phyloP scores from a whole-genome alignment of 2,888 invertebrate species.

The Gryllus longicercus region DNA sequence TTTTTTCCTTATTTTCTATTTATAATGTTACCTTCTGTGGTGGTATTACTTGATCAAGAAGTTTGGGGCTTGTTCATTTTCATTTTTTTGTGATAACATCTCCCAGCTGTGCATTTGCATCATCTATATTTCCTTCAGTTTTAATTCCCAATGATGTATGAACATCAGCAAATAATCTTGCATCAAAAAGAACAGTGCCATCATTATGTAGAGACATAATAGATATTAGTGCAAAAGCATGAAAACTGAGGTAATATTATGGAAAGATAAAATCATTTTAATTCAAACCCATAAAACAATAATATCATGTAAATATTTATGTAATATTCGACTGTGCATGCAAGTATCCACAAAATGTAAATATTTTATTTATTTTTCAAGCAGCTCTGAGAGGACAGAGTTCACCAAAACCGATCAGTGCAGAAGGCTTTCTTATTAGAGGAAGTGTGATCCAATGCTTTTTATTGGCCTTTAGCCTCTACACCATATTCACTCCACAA shows the following conservation, averaged over 20 bases:
- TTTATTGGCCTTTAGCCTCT: conserved; percentile 95
- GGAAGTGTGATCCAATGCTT: conserved; percentile 99
- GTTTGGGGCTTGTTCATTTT: no score
- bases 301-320: not conserved
- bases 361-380: conserved; percentile 69
- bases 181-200: conserved; percentile 65
- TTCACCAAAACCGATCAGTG: conserved; percentile 98
- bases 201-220: no score
- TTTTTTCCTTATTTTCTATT: conserved; percentile 37
- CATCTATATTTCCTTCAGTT: no score
- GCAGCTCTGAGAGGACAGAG: conserved; percentile 98
- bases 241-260: not conserved
- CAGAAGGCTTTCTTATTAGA: conserved; percentile 94
- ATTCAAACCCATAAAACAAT: not conserved
- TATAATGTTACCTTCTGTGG: conserved; percentile 73
- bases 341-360: not conserved
- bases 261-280: not conserved
- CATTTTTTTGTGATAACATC: no score
- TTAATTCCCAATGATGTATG: no score
- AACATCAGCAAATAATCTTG: no score
- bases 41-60: conserved; percentile 97
- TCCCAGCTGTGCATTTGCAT: no score
- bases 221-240: not conserved
- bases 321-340: not conserved
- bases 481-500: conserved; percentile 99